Evolutionary conservation across 1,140 invertebrate genomes (phyloP), one percentile per base, ranked within the genome.

Genomic region (Drosophila ogumai): DNA sequence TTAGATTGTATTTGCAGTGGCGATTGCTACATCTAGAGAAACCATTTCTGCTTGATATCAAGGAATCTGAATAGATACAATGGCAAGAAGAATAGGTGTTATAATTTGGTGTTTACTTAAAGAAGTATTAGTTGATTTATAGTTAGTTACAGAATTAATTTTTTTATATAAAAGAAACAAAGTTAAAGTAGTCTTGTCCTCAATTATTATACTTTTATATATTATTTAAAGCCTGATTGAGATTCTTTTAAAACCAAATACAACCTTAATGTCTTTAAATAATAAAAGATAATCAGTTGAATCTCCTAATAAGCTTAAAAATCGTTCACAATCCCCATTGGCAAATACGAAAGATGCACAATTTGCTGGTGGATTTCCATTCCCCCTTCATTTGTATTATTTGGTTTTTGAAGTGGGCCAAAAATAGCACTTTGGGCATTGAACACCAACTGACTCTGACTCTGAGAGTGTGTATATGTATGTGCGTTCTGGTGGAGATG

Each of bases 401-500:
- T 73, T 59, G n/a, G 34, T 55, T 71, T 57, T 69, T 73, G 44
- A 72, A 73, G 69, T 58, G 44, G 17, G 4, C 44, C 34, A 59
- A 34, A 72, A 72, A 72, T 72, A 73, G 54, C 66, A 13, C 34
- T 72, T 72, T 73, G 67, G 69, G 69, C 69, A 73, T 73, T 73
- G 67, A 73, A 73, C 69, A 72, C 19, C 67, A 73, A 73, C 69
- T 72, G 69, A 73, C 69, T 73, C 69, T 73, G 67, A 73, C 67
- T 73, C 67, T 47, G 52, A 73, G 67, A 73, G 67, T 72, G 43
- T 13, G 71, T 50, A 31, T 49, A 28, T 17, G 9, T 25, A 47
- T 43, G 38, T 28, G 28, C 32, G 9, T 22, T 50, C 10, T 72
- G 52, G 66, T 69, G 63, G 63, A 69, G 66, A 69, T 68, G 17